phyloP scores from a whole-genome alignment of 2,888 invertebrate genomes.

The Orgyia antiqua region DNA sequence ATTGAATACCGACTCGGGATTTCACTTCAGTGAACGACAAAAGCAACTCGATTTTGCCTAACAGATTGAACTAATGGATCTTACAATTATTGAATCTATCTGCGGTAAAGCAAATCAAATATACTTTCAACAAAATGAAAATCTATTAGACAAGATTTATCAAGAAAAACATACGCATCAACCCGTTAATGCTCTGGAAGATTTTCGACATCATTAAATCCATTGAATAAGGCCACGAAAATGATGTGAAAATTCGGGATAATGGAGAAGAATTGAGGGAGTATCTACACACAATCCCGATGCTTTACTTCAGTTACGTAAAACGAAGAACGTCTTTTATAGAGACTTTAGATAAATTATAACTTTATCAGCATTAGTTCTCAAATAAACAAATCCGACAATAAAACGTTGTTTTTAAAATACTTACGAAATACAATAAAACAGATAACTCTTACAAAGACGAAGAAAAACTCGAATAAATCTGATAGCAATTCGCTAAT shows the following conservation, averaged over 20 bases:
- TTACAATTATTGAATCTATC: no score
- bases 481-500: no score
- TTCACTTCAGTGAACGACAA: background rate
- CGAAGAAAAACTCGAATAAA: no score
- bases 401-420: no score
- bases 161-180: background rate
- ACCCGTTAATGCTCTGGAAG: slow-evolving; percentile 9
- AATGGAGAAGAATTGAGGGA: slow-evolving; percentile 33
- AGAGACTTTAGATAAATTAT: no score
- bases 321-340: no score
- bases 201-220: slow-evolving; percentile 25
- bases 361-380: no score
- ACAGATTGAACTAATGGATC: background rate
- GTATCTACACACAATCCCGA: slow-evolving; percentile 40
- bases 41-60: slow-evolving; percentile 1
- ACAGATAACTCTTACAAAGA: no score
- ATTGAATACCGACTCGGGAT: slow-evolving; percentile 20
- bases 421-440: no score
- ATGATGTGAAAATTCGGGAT: slow-evolving; percentile 32
- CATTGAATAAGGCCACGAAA: slow-evolving; percentile 24
- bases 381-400: no score
- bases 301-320: slow-evolving; percentile 34
- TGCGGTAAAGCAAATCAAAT: no score
- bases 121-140: no score
- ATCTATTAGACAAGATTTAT: background rate